Base-by-base conservation (phyloP, 2,888 invertebrate species). In the Eudiplozoon nipponicum region DNA sequence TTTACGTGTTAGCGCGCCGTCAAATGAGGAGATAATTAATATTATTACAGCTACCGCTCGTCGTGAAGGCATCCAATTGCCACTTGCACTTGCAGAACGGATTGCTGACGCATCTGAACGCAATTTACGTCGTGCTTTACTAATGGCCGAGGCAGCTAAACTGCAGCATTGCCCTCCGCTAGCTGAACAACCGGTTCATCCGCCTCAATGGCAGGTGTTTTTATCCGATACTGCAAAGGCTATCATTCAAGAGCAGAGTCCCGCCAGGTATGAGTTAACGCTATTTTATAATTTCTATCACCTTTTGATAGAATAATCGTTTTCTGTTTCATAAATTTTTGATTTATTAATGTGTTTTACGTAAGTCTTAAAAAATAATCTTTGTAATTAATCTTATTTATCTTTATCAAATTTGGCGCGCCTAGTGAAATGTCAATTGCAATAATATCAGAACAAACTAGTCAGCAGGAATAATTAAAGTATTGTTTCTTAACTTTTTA, bases 131-230 rank as follows among this genome's bases (percentile, higher is more conserved):
- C 62, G 84, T 50, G 86, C 90, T 1, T 60, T 98, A 43, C 63
- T 98, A 1, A 78, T 81, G 71, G 67, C 75, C 47, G 86, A 94
- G 59, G 74, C 80, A 1, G 76, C 76, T 53, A 74, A 73, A 64
- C 78, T 78, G 0, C 72, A 78, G 52, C 72, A 77, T 62, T 68
- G 38, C 19, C 46, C 46, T 3, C 73, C 77, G 50, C 68, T 68
- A 2, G 52, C 64, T 1, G 69, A 74, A 52, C 78, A 80, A 56
- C 68, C 69, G 46, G 69, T 86, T 35, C 63, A 70, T 0, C 72
- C 75, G 50, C 72, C 81, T 1, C 90, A 94, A 58, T 94, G 90
- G 90, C 73, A 78, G 54, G 56, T 69, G 5, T 86, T 70, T 55
- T 68, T 94, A 20, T 66, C 67, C 46, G 73, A 75, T 48, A 84